Evolutionary conservation across 2,888 invertebrate genomes (phyloP).

Genomic region (Phragmatobia fuliginosa): DNA sequence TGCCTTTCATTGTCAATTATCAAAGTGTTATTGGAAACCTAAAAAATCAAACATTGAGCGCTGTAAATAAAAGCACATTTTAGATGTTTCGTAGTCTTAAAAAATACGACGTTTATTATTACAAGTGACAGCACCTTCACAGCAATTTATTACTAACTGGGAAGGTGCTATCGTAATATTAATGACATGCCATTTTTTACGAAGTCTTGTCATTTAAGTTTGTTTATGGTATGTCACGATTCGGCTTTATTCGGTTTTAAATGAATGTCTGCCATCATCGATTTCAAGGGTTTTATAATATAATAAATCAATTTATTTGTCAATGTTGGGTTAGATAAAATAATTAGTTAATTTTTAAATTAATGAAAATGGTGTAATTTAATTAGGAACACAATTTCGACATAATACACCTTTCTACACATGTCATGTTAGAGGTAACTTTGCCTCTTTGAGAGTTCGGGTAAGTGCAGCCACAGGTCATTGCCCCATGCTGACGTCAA

Average conservation of each 20-base stretch:
- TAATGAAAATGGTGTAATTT: background rate
- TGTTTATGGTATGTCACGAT: slow-evolving; percentile 27
- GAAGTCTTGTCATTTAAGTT: slow-evolving; percentile 25
- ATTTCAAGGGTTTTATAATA: slow-evolving; percentile 38
- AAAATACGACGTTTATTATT: too few species aligned
- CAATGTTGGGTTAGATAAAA: background rate
- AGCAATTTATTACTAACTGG: background rate
- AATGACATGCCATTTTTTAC: background rate
- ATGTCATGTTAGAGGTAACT: slow-evolving; percentile 32
- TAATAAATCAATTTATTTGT: slow-evolving; percentile 24
- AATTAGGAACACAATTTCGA: slow-evolving; percentile 24
- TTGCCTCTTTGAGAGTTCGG: slow-evolving; percentile 41
- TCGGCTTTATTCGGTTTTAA: slow-evolving; percentile 23
- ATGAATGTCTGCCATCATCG: slow-evolving; percentile 6
- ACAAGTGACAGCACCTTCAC: background rate
- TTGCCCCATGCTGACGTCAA: slow-evolving; percentile 69
- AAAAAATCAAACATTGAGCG: too few species aligned
- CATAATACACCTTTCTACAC: slow-evolving; percentile 32
- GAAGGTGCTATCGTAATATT: background rate
- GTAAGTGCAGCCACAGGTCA: slow-evolving; percentile 59
- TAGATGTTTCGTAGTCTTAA: background rate
- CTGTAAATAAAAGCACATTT: too few species aligned
- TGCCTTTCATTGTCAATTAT: background rate
- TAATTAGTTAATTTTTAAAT: background rate
- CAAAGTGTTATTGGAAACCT: background rate